These are phyloP conservation scores for Drosophila biarmipes DNA, from an alignment of 1,140 invertebrate genomes.

Conservation along the genomic window DNA sequence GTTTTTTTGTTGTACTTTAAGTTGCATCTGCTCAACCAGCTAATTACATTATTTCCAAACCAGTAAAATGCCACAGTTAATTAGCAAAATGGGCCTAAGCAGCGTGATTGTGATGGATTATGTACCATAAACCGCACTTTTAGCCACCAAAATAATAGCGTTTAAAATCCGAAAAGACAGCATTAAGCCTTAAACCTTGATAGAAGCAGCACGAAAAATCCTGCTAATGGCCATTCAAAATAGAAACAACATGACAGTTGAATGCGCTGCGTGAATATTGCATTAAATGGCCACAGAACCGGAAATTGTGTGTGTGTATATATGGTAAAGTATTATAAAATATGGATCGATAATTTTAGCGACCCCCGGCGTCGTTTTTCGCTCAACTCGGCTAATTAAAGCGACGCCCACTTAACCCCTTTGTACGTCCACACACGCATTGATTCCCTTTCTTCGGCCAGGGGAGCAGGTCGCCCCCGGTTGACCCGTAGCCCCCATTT, in stretches of 20 bases:
- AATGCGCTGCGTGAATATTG: constrained; percentile 11
- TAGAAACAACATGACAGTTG: constrained; percentile 5
- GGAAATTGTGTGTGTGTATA: neutral
- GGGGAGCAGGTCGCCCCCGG: constrained; percentile 19
- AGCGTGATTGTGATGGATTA: neutral
- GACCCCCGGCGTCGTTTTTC: constrained; percentile 22
- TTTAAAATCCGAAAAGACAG: neutral
- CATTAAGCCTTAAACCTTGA: neutral
- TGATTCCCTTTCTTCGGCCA: constrained; percentile 12
- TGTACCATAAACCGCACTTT: neutral
- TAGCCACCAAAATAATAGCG: neutral
- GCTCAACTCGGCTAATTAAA: constrained; percentile 36
- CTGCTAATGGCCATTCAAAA: neutral
- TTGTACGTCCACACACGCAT: constrained; percentile 14
- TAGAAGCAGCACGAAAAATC: neutral
- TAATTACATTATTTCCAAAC: neutral
- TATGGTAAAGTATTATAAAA: constrained; percentile 10
- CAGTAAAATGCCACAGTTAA: neutral
- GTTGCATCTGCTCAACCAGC: neutral
- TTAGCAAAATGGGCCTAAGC: neutral
- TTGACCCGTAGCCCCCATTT: constrained; percentile 21
- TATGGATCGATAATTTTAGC: constrained; percentile 29
- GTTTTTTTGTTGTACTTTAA: neutral
- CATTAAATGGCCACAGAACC: constrained; percentile 14
- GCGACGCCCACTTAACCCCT: constrained; percentile 19